Evolutionary conservation across 2,113 vertebrate genomes (phyloP), one percentile per base, ranked within the genome.

Genomic region (Amblyornis subalaris): DNA sequence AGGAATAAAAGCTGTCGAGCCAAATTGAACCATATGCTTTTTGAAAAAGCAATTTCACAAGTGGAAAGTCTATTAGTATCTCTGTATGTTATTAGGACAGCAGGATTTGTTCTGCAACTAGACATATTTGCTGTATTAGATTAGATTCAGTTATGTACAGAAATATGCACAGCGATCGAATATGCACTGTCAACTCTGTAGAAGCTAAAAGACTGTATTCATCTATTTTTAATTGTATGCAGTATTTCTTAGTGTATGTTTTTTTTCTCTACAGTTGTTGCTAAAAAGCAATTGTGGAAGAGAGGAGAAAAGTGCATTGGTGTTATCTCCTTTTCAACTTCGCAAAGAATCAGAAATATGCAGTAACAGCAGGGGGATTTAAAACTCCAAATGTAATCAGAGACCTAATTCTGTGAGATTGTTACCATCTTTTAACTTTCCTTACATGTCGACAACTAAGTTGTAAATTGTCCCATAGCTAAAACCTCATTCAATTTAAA

Each of bases 11-110:
- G 64, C 54, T 88, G 81, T 67, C 6, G 31, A 85, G 54, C 24
- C 74, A 93, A 76, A 87, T 44, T 85, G 87, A 93, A 88, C 77
- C 62, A 65, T 72, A 85, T 54, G 57, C 42, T 78, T 91, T 92
- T 75, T 75, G 70, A 91, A 82, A 94, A 94, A 92, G 50, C 74
- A 94, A 88, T 87, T 95, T 94, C 70, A 79, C 54, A 69, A 89
- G 94, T 75, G 47, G 89, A 94, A 96, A 82, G 48, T 96, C 91
- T 94, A 81, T 96, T 89, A 92, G 65, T 90, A 92, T 91, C 77
- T 92, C 50, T 95, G 50, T 82, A 50, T 88, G 47, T 77, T 88
- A 85, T 95, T 88, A 91, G 35, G 77, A 92, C 70, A 93, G 74
- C 58, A 88, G 70, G 84, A 79, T 82, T 85, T 89, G 55, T 82